These are phyloP conservation scores for Chymomyza fuscimana DNA, from an alignment of 2,888 invertebrate genomes.

Conservation along the genomic window DNA sequence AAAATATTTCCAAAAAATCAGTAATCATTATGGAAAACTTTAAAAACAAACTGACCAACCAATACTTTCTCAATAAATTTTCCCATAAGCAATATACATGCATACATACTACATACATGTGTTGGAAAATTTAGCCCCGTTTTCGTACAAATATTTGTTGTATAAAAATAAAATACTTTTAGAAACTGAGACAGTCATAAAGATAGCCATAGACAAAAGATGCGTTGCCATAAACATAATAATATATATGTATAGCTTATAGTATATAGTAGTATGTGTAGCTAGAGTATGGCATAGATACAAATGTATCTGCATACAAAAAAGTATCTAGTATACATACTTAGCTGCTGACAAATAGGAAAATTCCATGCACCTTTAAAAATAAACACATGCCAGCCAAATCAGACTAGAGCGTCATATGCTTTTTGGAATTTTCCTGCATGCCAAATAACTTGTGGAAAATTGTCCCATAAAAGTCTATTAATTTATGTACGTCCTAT, in stretches of 20 bases:
- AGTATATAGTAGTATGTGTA: neutral
- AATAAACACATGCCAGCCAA: slow-evolving; percentile 39
- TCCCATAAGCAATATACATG: neutral
- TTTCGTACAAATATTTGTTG: slow-evolving; percentile 39
- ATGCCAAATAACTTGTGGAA: slow-evolving; percentile 18
- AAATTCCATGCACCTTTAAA: slow-evolving; percentile 55
- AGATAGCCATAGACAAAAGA: slow-evolving; percentile 13
- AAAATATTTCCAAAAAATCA: too few species aligned
- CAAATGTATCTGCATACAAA: slow-evolving; percentile 25
- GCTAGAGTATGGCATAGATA: slow-evolving; percentile 2
- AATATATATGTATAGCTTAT: neutral
- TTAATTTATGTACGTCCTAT: slow-evolving; percentile 63
- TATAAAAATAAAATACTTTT: slow-evolving; percentile 34
- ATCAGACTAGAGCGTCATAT: slow-evolving; percentile 15
- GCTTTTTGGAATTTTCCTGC: slow-evolving; percentile 43
- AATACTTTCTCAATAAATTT: too few species aligned
- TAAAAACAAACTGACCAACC: too few species aligned
- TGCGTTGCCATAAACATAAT: too few species aligned
- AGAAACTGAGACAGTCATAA: neutral
- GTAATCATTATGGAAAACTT: too few species aligned
- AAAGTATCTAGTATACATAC: slow-evolving; percentile 42
- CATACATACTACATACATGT: neutral
- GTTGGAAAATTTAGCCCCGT: slow-evolving; percentile 31
- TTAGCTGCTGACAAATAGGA: slow-evolving; percentile 19
- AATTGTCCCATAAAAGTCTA: slow-evolving; percentile 57